These are phyloP conservation scores for Seira musarum DNA, from an alignment of 2,888 invertebrate genomes.

Conservation along the genomic window DNA sequence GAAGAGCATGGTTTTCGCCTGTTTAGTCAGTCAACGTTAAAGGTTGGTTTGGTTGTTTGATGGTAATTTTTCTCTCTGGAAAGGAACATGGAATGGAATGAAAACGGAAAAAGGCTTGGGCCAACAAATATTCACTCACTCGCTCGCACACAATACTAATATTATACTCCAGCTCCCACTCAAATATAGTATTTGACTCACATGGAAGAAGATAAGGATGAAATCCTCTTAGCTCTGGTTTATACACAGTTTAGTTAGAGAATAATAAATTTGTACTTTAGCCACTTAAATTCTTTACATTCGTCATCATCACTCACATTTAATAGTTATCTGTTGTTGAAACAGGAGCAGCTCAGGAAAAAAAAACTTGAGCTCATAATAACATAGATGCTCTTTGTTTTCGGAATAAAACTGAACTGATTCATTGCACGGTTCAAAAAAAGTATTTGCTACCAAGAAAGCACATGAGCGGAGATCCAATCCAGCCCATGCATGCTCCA, in stretches of 20 bases:
- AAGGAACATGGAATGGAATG: constrained; percentile 49
- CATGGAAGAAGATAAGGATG: constrained; percentile 8
- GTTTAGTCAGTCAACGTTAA: background rate
- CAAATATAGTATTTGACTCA: background rate
- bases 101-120: constrained; percentile 51
- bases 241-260: constrained; percentile 35
- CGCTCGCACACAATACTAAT: background rate
- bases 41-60: constrained; percentile 16
- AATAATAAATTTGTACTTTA: constrained; percentile 19
- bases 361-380: background rate
- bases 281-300: constrained; percentile 12
- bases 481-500: background rate
- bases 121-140: constrained; percentile 31
- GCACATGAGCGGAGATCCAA: constrained; percentile 21
- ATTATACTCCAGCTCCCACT: background rate
- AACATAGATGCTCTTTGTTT: constrained; percentile 7
- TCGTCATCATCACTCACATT: constrained; percentile 16
- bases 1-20: constrained; percentile 20
- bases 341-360: background rate
- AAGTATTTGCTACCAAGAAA: background rate
- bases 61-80: too few species aligned
- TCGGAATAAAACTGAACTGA: constrained; percentile 34
- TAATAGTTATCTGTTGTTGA: constrained; percentile 6
- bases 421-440: constrained; percentile 29
- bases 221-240: constrained; percentile 25